phyloP scores from a whole-genome alignment of 2,113 vertebrate species.

The Spilogale gracilis region DNA sequence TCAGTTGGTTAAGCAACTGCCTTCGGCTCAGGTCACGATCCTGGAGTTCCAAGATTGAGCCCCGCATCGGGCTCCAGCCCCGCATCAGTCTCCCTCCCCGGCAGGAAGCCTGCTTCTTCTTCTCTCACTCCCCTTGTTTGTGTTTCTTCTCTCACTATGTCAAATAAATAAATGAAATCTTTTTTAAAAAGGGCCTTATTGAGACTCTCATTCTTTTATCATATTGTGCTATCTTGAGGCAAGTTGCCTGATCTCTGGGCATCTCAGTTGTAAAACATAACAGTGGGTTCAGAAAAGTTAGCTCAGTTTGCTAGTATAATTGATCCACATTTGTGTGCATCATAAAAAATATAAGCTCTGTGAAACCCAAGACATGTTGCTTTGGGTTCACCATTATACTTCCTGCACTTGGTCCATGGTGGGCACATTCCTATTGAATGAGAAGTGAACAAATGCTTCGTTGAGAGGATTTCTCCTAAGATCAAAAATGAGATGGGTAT shows the following conservation, averaged over 20 bases:
- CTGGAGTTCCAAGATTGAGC: too few species aligned
- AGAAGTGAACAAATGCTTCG: background rate
- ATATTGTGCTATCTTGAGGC: too few species aligned
- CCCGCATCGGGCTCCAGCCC: too few species aligned
- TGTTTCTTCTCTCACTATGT: too few species aligned
- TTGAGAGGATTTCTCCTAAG: background rate
- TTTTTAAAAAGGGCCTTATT: too few species aligned
- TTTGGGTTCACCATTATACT: background rate
- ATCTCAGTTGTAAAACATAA: background rate
- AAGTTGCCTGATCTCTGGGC: background rate
- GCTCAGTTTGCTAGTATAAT: background rate
- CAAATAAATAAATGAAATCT: too few species aligned
- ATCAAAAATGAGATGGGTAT: background rate
- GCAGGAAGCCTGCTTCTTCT: too few species aligned
- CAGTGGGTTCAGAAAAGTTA: background rate
- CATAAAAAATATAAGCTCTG: background rate
- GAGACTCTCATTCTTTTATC: background rate
- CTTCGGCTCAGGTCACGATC: too few species aligned
- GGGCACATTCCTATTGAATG: background rate
- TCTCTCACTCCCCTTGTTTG: too few species aligned
- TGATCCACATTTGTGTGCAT: background rate
- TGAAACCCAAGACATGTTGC: background rate
- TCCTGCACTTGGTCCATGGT: background rate
- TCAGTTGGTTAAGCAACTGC: too few species aligned
- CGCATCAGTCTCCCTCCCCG: too few species aligned